Evolutionary conservation across 2,888 invertebrate species (phyloP).

Genomic region (Andrena haemorrhoa): DNA sequence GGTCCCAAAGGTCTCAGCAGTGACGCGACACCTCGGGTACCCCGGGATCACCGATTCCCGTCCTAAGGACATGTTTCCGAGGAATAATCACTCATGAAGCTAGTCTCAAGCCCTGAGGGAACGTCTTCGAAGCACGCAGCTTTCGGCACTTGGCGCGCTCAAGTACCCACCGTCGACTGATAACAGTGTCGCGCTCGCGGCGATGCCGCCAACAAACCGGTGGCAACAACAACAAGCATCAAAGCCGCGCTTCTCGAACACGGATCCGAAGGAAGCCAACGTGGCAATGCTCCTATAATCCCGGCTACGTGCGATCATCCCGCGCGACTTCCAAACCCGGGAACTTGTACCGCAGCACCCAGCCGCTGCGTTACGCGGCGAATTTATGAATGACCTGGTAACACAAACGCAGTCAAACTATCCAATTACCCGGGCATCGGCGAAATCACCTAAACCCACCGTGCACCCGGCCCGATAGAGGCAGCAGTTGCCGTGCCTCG

Average conservation of each 20-base stretch:
- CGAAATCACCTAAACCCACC: slow-evolving; percentile 26
- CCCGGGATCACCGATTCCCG: too few relatives aligned
- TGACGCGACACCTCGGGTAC: too few relatives aligned
- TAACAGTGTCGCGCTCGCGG: not conserved
- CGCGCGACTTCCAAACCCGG: not conserved
- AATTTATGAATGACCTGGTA: slow-evolving; percentile 10
- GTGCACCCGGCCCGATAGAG: not conserved
- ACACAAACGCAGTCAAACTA: slow-evolving; percentile 20
- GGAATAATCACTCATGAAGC: too few relatives aligned
- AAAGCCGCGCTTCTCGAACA: slow-evolving; percentile 9
- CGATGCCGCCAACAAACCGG: slow-evolving; percentile 18
- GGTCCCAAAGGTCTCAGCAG: too few relatives aligned
- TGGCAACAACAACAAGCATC: slow-evolving; percentile 30
- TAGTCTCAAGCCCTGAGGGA: too few relatives aligned
- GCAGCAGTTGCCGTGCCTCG: slow-evolving; percentile 5
- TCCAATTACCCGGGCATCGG: slow-evolving; percentile 43
- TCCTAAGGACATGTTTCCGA: too few relatives aligned
- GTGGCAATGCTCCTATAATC: slow-evolving; percentile 4
- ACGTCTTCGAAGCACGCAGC: too few relatives aligned
- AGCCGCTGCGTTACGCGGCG: not conserved
- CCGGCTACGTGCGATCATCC: not conserved
- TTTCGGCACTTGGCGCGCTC: too few relatives aligned
- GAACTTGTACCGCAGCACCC: too few relatives aligned
- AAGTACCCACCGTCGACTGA: not conserved
- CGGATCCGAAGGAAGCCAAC: not conserved